Conservation (phyloP, 2,797 vertebrate species). For the Ctenochaetus hawaiiensis region DNA sequence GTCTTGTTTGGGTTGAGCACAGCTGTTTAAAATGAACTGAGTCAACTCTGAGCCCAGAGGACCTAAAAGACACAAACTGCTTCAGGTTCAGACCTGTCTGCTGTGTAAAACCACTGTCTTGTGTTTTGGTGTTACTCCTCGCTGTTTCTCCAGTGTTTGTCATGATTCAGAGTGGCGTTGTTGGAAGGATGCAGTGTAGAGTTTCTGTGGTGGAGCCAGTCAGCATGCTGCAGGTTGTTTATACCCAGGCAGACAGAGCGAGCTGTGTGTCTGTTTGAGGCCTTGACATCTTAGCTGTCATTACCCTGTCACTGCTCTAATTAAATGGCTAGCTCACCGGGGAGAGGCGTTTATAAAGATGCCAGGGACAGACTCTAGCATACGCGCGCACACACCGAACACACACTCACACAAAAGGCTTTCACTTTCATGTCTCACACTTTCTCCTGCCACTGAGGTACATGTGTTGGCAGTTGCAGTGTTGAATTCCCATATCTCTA, state of each 20-base stretch:
- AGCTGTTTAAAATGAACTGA: constrained; percentile 39
- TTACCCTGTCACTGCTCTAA: constrained; percentile 83
- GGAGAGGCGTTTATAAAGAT: constrained; percentile 77
- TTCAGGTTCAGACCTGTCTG: constrained; percentile 62
- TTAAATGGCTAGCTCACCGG: constrained; percentile 77
- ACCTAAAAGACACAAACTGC: constrained; percentile 21
- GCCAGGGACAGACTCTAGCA: constrained; percentile 65
- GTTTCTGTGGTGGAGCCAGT: constrained; percentile 73
- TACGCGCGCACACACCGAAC: constrained; percentile 33
- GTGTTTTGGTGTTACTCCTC: constrained; percentile 53
- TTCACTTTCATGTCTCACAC: constrained; percentile 75
- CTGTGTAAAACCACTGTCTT: constrained; percentile 52
- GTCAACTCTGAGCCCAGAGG: constrained; percentile 26
- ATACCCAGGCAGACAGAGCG: constrained; percentile 72
- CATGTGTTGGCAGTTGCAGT: constrained; percentile 73
- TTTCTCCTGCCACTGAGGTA: constrained; percentile 70
- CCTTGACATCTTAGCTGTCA: constrained; percentile 80
- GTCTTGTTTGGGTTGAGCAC: background rate
- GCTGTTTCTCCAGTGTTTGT: constrained; percentile 61
- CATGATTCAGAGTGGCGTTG: constrained; percentile 55
- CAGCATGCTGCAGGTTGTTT: constrained; percentile 73
- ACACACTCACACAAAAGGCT: constrained; percentile 53
- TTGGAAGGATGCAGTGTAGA: constrained; percentile 59
- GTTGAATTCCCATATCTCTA: constrained; percentile 68
- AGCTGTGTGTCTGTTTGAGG: constrained; percentile 73